Percentiles rank a stretch among this genome's conserved stretches.
phyloP scores from a whole-genome alignment of 2,113 vertebrate genomes.

The Brachypodius melanocephalos region DNA sequence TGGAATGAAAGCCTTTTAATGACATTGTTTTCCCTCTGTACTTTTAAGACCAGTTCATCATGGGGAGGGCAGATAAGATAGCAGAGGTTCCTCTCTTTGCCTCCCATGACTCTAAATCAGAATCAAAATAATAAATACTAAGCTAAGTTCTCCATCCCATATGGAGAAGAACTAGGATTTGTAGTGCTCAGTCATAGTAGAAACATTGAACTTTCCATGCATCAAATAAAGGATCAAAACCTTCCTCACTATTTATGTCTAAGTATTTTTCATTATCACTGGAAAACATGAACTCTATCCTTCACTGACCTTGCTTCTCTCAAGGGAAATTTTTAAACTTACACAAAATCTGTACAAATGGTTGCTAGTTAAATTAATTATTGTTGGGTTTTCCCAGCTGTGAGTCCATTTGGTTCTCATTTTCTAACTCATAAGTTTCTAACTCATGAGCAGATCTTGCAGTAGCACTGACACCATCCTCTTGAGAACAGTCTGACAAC shows the following conservation, averaged over 20 bases:
- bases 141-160: neutral
- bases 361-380: slow-evolving; percentile 76
- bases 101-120: neutral
- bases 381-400: slow-evolving; percentile 75
- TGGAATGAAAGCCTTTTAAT: slow-evolving; percentile 63
- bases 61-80: neutral
- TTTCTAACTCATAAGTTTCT: slow-evolving; percentile 72
- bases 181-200: neutral
- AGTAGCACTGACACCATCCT: slow-evolving; percentile 44
- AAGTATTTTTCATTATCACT: slow-evolving; percentile 54
- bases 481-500: slow-evolving; percentile 69
- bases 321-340: slow-evolving; percentile 73
- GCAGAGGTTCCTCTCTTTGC: slow-evolving; percentile 14
- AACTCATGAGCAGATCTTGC: slow-evolving; percentile 37
- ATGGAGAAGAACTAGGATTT: neutral
- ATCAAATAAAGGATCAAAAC: neutral
- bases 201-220: neutral
- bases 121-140: neutral
- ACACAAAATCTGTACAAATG: slow-evolving; percentile 60
- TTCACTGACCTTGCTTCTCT: slow-evolving; percentile 71
- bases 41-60: slow-evolving; percentile 3
- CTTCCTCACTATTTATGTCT: neutral
- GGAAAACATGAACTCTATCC: slow-evolving; percentile 38
- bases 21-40: slow-evolving; percentile 39
- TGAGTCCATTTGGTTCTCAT: slow-evolving; percentile 77